Evolutionary conservation across 2,888 invertebrate genomes (phyloP).

Genomic region (Serripes groenlandicus): DNA sequence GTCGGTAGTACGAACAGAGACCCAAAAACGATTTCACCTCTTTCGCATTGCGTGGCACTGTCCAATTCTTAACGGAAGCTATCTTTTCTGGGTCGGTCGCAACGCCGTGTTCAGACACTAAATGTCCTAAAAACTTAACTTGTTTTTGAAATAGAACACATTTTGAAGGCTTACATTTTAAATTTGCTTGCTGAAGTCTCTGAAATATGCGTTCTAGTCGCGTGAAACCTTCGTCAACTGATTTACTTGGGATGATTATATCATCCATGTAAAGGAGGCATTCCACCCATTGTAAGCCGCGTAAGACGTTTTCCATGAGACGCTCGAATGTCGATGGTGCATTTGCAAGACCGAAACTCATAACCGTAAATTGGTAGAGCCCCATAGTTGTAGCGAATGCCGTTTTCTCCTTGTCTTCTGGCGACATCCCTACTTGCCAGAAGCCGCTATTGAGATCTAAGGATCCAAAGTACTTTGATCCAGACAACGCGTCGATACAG

Average conservation of each 20-base stretch:
- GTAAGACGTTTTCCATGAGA: conserved; percentile 50
- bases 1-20: conserved; percentile 45
- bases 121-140: conserved; percentile 55
- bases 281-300: conserved; percentile 25
- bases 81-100: conserved; percentile 55
- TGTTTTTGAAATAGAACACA: conserved; percentile 52
- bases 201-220: conserved; percentile 48
- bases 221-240: conserved; percentile 39
- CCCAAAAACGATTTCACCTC: conserved; percentile 49
- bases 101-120: conserved; percentile 51
- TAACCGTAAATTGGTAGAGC: conserved; percentile 49
- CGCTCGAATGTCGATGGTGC: conserved; percentile 45
- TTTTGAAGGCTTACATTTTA: conserved; percentile 63
- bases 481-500: conserved; percentile 34
- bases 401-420: conserved; percentile 38
- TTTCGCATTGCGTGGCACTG: conserved; percentile 26
- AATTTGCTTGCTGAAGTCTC: conserved; percentile 38
- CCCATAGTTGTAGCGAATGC: conserved; percentile 59
- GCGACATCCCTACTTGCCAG: conserved; percentile 50
- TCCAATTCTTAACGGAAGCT: conserved; percentile 48
- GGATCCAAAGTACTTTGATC: conserved; percentile 48
- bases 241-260: conserved; percentile 35
- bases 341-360: conserved; percentile 54
- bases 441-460: conserved; percentile 56
- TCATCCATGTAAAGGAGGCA: conserved; percentile 55